Conservation (phyloP, 92 coral and sea anemone species). For the Plumapathes pennacea region DNA sequence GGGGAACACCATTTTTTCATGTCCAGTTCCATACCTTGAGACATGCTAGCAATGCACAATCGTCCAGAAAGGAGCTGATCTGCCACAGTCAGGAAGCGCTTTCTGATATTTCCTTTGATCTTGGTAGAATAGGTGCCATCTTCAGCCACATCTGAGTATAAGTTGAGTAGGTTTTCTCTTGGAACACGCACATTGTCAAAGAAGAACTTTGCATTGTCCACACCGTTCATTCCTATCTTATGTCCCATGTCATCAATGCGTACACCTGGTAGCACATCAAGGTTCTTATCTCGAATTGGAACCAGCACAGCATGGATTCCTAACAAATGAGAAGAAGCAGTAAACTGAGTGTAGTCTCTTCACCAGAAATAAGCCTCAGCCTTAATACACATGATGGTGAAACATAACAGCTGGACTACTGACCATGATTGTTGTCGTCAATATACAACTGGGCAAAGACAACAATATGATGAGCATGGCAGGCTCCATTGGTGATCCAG, state of each 20-base stretch:
- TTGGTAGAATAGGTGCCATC: constrained; percentile 70
- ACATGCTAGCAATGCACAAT: constrained; percentile 84
- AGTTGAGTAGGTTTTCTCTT: constrained; percentile 81
- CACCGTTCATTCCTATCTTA: constrained; percentile 91
- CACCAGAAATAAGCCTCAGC: neutral
- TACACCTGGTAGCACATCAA: constrained; percentile 69
- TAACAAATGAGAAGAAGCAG: constrained; percentile 1
- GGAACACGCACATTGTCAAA: constrained; percentile 87
- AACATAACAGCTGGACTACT: neutral
- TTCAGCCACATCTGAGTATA: constrained; percentile 80
- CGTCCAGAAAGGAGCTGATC: constrained; percentile 91
- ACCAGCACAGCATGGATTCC: constrained; percentile 90
- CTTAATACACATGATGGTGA: neutral
- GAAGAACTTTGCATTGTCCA: constrained; percentile 87
- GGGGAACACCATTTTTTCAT: too few species aligned
- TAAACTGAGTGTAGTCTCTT: neutral
- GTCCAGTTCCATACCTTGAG: constrained; percentile 51
- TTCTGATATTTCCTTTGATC: constrained; percentile 67
- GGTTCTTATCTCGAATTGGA: constrained; percentile 82
- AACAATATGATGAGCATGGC: constrained; percentile 77
- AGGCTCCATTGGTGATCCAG: constrained; percentile 90
- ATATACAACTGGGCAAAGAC: constrained; percentile 77
- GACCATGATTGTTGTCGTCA: constrained; percentile 74
- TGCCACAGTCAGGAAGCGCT: constrained; percentile 84
- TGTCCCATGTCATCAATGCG: constrained; percentile 91